Percentiles rank a stretch among this genome's conserved stretches.
phyloP scores from a whole-genome alignment of 2,888 invertebrate genomes.

The Asteroscopus sphinx region DNA sequence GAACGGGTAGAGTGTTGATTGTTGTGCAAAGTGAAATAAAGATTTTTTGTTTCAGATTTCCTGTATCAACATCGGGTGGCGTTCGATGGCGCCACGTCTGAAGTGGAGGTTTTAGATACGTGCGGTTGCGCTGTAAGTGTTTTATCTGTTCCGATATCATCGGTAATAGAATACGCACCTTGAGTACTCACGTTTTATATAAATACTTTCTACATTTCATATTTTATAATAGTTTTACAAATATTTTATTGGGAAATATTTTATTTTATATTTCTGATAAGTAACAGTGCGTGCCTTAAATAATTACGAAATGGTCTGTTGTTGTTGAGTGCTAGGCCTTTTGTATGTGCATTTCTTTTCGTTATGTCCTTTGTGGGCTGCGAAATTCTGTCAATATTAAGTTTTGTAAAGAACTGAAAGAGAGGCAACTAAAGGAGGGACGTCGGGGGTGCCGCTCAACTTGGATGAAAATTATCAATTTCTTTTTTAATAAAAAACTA shows the following conservation, averaged over 20 bases:
- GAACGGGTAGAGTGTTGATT: conserved; percentile 54
- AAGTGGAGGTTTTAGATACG: conserved; percentile 94
- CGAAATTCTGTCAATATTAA: no score
- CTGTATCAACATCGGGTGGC: conserved; percentile 94
- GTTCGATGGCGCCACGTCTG: conserved; percentile 93
- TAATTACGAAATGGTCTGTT: conserved; percentile 18
- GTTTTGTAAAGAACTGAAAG: no score
- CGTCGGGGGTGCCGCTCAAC: no score
- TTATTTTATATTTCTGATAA: conserved; percentile 11
- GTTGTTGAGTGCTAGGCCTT: no score
- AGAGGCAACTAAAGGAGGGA: no score
- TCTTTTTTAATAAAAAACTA: no score
- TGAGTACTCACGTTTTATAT: conserved; percentile 34
- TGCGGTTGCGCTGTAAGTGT: conserved; percentile 94
- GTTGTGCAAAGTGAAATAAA: conserved; percentile 52
- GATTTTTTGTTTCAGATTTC: conserved; percentile 90
- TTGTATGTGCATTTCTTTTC: no score
- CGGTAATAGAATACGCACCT: conserved; percentile 39
- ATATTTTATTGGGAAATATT: conserved; percentile 22
- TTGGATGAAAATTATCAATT: no score
- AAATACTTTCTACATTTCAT: conserved; percentile 39
- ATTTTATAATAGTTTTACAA: conserved; percentile 41
- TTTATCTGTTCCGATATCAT: conserved; percentile 40
- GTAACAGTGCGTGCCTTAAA: conserved; percentile 13
- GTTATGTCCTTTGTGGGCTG: no score